These are phyloP conservation scores for Chionomys nivalis DNA, from an alignment of 2,113 vertebrate species.

Conservation along the genomic window DNA sequence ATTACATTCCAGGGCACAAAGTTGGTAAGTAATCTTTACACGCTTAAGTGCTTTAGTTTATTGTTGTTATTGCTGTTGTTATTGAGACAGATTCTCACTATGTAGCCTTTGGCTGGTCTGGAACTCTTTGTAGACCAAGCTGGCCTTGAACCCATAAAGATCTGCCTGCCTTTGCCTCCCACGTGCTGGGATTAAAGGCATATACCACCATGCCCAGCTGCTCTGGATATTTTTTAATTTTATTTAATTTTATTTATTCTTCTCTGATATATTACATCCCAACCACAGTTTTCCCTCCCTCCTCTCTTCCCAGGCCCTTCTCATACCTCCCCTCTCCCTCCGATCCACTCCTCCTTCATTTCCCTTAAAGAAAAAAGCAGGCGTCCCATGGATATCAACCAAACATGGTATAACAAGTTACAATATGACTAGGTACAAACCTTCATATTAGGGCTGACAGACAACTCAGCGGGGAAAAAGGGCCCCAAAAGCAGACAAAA, in stretches of 20 bases:
- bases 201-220: background rate
- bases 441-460: background rate
- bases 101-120: background rate
- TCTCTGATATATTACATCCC: background rate
- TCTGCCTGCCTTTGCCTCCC: background rate
- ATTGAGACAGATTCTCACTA: background rate
- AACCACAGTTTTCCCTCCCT: background rate
- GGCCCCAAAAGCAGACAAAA: background rate
- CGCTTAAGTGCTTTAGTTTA: background rate
- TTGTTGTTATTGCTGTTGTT: background rate
- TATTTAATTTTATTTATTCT: background rate
- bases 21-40: constrained; percentile 79
- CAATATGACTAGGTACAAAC: background rate
- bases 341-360: background rate
- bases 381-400: background rate
- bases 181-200: background rate
- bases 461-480: background rate
- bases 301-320: background rate
- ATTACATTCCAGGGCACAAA: constrained; percentile 60
- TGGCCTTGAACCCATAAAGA: background rate
- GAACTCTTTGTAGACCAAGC: background rate
- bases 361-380: background rate
- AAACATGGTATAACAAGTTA: background rate
- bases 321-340: background rate
- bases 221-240: background rate